A percentile compares a stretch with the other conserved stretches of the same genome.
Evolutionary conservation across 2,113 vertebrate genomes (phyloP).

Genomic region (Gadus macrocephalus): DNA sequence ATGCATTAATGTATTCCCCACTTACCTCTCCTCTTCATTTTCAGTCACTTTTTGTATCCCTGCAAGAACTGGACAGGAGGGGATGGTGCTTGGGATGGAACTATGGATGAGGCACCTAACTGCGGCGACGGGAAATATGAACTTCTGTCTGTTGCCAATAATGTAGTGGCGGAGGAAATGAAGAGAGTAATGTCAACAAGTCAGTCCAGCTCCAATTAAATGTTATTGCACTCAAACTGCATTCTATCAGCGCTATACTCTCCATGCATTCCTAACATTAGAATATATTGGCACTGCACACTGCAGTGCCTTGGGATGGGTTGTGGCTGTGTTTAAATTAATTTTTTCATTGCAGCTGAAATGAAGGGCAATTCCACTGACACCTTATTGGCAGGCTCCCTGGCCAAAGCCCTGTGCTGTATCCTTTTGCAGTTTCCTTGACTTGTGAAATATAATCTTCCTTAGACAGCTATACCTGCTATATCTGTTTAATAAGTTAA

Average conservation of each 20-base stretch:
- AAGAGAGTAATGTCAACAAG: slow-evolving; percentile 87
- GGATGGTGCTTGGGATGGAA: slow-evolving; percentile 67
- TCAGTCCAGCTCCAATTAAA: slow-evolving; percentile 48
- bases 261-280: too few relatives aligned
- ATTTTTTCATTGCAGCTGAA: slow-evolving; percentile 73
- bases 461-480: too few relatives aligned
- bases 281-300: not conserved
- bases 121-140: slow-evolving; percentile 93
- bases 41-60: slow-evolving; percentile 90
- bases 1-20: too few relatives aligned
- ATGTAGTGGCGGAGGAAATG: slow-evolving; percentile 85
- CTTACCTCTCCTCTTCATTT: not conserved
- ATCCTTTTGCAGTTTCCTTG: slow-evolving; percentile 75
- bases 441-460: too few relatives aligned
- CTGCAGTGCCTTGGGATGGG: not conserved
- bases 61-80: slow-evolving; percentile 74
- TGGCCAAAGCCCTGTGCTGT: slow-evolving; percentile 98
- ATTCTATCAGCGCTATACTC: too few relatives aligned
- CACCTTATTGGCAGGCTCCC: slow-evolving; percentile 86
- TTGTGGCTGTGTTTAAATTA: not conserved
- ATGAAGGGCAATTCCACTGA: slow-evolving; percentile 87
- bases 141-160: slow-evolving; percentile 84
- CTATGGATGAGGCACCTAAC: slow-evolving; percentile 75
- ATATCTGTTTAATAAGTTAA: too few relatives aligned
- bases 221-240: too few relatives aligned